These are phyloP conservation scores for Entelurus aequoreus DNA, from an alignment of 2,113 vertebrate genomes.

Conservation along the genomic window DNA sequence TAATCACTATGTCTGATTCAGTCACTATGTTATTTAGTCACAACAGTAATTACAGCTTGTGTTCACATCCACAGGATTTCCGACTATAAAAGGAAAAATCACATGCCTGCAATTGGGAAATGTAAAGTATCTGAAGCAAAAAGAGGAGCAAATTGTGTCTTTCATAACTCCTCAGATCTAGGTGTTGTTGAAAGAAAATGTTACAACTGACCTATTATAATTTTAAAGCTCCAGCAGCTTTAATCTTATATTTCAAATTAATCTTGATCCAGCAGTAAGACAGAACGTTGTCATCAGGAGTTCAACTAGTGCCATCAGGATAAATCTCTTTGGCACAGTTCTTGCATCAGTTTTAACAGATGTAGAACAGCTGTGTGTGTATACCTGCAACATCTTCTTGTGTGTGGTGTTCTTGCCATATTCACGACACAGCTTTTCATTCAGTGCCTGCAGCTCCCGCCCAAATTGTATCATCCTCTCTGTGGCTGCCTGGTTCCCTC, in stretches of 20 bases:
- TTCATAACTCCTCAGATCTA: background rate
- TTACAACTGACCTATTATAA: background rate
- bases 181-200: background rate
- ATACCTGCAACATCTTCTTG: constrained; percentile 68
- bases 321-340: constrained; percentile 7
- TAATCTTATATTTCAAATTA: background rate
- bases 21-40: too few species aligned
- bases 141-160: background rate
- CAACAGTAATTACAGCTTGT: too few species aligned
- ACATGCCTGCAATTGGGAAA: too few species aligned
- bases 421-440: constrained; percentile 88
- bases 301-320: constrained; percentile 4
- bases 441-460: constrained; percentile 90
- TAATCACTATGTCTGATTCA: too few species aligned
- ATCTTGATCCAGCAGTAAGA: constrained; percentile 1
- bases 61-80: too few species aligned
- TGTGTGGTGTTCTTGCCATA: constrained; percentile 90
- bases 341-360: constrained; percentile 6
- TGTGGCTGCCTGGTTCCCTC: constrained; percentile 91
- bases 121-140: background rate
- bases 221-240: background rate
- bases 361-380: constrained; percentile 9
- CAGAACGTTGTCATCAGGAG: background rate
- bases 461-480: constrained; percentile 98
- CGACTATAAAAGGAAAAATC: too few species aligned